These are phyloP conservation scores for Bombylius major DNA, from an alignment of 2,888 invertebrate genomes.

Conservation along the genomic window DNA sequence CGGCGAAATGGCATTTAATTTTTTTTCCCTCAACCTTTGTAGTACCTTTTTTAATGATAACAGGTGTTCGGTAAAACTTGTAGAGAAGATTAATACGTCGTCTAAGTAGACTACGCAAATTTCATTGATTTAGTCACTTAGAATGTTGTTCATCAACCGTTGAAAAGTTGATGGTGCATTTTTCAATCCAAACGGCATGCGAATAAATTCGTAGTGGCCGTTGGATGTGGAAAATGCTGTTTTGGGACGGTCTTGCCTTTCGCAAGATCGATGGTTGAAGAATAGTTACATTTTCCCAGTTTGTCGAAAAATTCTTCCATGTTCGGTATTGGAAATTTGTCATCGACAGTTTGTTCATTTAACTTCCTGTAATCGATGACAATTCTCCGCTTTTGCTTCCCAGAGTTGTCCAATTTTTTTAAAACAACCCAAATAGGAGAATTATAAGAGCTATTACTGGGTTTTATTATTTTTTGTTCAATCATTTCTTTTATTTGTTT, in stretches of 20 bases:
- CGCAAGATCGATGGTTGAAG: constrained; percentile 17
- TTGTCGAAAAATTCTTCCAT: constrained; percentile 18
- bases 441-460: constrained; percentile 15
- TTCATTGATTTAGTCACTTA: constrained; percentile 11
- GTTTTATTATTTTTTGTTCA: constrained; percentile 15
- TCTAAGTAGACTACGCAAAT: constrained; percentile 19
- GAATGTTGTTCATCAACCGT: constrained; percentile 21
- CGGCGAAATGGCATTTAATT: constrained; percentile 18
- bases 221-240: neutral
- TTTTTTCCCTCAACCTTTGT: constrained; percentile 11
- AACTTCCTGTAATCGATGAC: constrained; percentile 1
- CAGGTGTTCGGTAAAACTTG: constrained; percentile 17
- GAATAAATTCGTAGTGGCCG: neutral
- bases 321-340: constrained; percentile 13
- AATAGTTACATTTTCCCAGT: constrained; percentile 16
- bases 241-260: constrained; percentile 8
- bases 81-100: constrained; percentile 18
- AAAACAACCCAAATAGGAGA: constrained; percentile 17
- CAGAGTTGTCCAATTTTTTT: neutral
- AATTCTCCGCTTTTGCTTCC: constrained; percentile 9
- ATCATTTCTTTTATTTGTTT: constrained; percentile 12
- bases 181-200: neutral
- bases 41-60: constrained; percentile 15
- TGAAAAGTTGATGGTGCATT: constrained; percentile 24
- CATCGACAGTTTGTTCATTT: constrained; percentile 8